Evolutionary conservation across 2,113 vertebrate species (phyloP).

Genomic region (Malurus alboscapulatus): DNA sequence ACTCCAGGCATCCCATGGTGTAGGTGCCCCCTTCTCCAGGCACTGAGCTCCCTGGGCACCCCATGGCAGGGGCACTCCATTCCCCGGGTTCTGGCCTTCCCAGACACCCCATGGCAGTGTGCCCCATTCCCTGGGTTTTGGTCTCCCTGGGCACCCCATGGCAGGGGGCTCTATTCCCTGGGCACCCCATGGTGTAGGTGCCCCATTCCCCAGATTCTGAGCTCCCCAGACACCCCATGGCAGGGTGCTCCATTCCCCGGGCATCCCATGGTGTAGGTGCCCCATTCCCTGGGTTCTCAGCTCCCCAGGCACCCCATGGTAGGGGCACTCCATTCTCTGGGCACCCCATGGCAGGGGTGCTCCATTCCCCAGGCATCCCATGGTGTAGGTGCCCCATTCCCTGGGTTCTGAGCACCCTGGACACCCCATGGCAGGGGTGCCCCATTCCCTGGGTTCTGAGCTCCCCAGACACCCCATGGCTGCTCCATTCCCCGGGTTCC

Average conservation of each 20-base stretch:
- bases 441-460: neutral
- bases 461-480: neutral
- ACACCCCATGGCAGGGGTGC: accelerated
- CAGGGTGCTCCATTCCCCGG: neutral
- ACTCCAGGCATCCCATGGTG: neutral
- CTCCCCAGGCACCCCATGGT: no score
- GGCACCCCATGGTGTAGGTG: neutral
- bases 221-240: neutral
- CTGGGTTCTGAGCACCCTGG: neutral
- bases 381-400: accelerated
- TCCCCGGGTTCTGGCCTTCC: neutral
- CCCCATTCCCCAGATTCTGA: neutral
- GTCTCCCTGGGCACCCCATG: no score
- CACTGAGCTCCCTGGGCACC: accelerated
- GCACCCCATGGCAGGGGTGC: no score
- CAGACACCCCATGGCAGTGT: no score
- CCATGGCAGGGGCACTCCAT: accelerated
- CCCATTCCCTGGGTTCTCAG: neutral
- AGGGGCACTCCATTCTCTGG: neutral
- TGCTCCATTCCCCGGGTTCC: neutral
- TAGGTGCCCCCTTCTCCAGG: accelerated
- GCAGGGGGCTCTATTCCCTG: no score
- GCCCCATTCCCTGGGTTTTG: no score
- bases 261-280: no score
- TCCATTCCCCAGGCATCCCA: neutral